A percentile compares a stretch with the other conserved stretches of the same genome.
phyloP scores from a whole-genome alignment of 2,113 vertebrate species.

The Poeciliopsis occidentalis region DNA sequence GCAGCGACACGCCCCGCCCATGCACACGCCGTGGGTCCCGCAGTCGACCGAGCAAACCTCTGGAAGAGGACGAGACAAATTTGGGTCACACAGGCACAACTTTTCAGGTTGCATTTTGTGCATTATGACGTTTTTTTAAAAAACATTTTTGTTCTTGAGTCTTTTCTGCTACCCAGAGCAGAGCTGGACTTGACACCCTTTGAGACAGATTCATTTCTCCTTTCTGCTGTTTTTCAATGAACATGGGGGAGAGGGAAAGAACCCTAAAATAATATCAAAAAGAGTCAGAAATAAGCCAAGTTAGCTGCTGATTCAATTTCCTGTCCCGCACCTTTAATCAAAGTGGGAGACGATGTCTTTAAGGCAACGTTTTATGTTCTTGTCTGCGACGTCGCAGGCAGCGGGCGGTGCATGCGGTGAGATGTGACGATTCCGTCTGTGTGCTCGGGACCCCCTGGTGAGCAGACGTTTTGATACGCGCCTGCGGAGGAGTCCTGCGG shows the following conservation, averaged over 20 bases:
- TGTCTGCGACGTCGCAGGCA: slow-evolving; percentile 43
- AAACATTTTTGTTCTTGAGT: neutral
- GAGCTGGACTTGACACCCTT: neutral
- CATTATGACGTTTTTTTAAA: neutral
- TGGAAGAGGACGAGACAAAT: slow-evolving; percentile 58
- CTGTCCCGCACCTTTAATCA: slow-evolving; percentile 41
- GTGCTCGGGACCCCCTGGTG: slow-evolving; percentile 47
- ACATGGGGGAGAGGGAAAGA: neutral
- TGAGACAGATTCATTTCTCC: no score
- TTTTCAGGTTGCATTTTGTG: neutral
- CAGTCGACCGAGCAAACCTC: slow-evolving; percentile 99
- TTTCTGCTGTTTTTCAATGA: no score
- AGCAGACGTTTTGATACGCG: slow-evolving; percentile 36
- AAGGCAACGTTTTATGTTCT: slow-evolving; percentile 30
- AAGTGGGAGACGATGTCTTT: slow-evolving; percentile 39
- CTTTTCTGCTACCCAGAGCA: neutral
- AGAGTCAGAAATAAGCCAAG: neutral
- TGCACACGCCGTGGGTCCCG: slow-evolving; percentile 96
- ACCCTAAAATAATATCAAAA: neutral
- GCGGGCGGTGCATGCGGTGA: slow-evolving; percentile 45
- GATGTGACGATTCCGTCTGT: slow-evolving; percentile 52
- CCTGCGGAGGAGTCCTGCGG: slow-evolving; percentile 58
- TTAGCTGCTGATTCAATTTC: slow-evolving; percentile 39
- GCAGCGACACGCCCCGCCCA: slow-evolving; percentile 94
- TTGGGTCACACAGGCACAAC: neutral